Conservation (phyloP, 1,140 invertebrate genomes). For the Gonioctena quinquepunctata region DNA sequence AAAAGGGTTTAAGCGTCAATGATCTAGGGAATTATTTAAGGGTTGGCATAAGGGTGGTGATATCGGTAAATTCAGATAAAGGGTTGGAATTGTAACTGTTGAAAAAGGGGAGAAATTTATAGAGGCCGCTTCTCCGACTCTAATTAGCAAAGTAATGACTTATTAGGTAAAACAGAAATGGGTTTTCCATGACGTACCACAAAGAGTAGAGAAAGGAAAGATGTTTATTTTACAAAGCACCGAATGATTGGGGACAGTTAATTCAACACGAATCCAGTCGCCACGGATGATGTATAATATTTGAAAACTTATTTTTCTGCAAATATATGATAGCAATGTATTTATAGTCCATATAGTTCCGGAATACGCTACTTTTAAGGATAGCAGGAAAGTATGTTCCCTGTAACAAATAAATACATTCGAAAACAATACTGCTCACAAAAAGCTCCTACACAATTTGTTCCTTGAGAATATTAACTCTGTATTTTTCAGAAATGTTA, state of each 20-base stretch:
- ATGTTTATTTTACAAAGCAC: neutral
- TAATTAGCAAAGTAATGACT: constrained; percentile 35
- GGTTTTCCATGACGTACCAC: constrained; percentile 17
- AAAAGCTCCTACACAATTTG: too few species aligned
- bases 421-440: too few species aligned
- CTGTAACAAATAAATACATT: too few species aligned
- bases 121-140: constrained; percentile 28
- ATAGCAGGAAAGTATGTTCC: too few species aligned
- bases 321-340: too few species aligned
- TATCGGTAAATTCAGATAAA: constrained; percentile 43
- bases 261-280: neutral
- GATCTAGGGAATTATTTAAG: constrained; percentile 41
- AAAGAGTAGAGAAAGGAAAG: neutral
- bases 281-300: too few species aligned
- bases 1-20: constrained; percentile 42
- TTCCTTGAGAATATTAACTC: too few species aligned
- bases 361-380: too few species aligned
- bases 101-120: constrained; percentile 42
- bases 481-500: too few species aligned
- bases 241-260: neutral
- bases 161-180: constrained; percentile 27
- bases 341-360: too few species aligned
- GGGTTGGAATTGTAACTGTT: constrained; percentile 38
- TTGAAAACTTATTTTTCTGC: too few species aligned
- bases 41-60: constrained; percentile 36